Conservation (phyloP, 2,113 vertebrate species). For the Rallus limicola region DNA sequence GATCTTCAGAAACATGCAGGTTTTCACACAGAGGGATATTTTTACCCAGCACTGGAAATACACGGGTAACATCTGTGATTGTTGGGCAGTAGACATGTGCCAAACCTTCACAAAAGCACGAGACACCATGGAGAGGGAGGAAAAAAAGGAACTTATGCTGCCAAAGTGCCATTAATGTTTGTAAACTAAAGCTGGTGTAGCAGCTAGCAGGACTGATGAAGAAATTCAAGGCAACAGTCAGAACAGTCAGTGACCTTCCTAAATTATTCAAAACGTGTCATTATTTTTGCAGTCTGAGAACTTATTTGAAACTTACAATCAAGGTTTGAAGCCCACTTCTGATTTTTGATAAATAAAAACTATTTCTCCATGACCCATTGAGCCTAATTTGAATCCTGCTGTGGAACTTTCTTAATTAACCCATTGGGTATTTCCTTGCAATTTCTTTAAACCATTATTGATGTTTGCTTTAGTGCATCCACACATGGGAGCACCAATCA, state of each 20-base stretch:
- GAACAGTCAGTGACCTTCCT: constrained; percentile 35
- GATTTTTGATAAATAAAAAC: neutral
- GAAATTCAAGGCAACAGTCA: constrained; percentile 1
- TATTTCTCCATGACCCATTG: neutral
- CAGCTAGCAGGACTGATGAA: neutral
- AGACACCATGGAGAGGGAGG: neutral
- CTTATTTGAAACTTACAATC: neutral
- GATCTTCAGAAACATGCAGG: neutral
- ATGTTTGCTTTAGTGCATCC: neutral
- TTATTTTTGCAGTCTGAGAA: constrained; percentile 10
- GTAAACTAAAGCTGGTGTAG: neutral
- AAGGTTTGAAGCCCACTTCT: constrained; percentile 20
- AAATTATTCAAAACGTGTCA: constrained; percentile 36
- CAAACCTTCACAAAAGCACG: neutral
- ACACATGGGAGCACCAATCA: neutral
- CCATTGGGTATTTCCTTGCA: constrained; percentile 31
- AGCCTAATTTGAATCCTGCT: constrained; percentile 18
- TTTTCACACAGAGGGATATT: neutral
- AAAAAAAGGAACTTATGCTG: neutral
- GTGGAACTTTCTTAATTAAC: constrained; percentile 37
- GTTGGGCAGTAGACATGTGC: neutral
- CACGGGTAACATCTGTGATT: neutral
- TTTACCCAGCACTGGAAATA: neutral
- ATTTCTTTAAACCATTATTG: constrained; percentile 37
- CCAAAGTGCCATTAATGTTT: neutral